Conservation (phyloP, 64 coral and sea anemone species). For the Stichodactyla mertensii region DNA sequence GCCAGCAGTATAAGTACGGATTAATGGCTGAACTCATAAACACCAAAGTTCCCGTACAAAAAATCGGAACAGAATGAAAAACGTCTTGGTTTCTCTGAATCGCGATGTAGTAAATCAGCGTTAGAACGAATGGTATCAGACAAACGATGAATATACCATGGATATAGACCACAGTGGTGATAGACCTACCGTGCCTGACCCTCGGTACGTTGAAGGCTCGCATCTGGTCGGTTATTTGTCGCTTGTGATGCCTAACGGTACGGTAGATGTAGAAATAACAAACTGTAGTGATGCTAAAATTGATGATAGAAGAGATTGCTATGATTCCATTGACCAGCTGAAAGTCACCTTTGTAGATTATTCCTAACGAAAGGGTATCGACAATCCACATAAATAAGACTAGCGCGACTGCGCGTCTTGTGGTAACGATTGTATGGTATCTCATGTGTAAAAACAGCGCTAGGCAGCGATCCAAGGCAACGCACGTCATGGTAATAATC, state of each 20-base stretch:
- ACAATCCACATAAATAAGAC: not conserved
- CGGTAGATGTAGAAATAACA: not conserved
- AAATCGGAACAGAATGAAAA: not conserved
- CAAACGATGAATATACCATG: not conserved
- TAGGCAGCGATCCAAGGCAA: conserved; percentile 4
- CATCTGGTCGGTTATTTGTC: not conserved
- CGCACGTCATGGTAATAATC: not conserved
- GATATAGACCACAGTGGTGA: not conserved
- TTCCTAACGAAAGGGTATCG: not conserved
- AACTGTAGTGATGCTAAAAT: not conserved
- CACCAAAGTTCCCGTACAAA: conserved; percentile 8
- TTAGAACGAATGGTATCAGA: not conserved
- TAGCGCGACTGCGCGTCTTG: not conserved
- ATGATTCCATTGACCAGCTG: not conserved
- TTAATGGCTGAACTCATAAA: not conserved
- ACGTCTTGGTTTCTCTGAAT: not conserved
- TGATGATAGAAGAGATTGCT: not conserved
- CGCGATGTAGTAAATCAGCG: not conserved
- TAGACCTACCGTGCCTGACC: not conserved
- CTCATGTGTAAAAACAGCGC: not conserved
- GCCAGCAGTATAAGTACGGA: conserved; percentile 18
- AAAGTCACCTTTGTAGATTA: not conserved
- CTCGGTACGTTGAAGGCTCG: not conserved
- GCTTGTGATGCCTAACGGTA: not conserved
- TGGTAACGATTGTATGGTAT: not conserved